Conservation (phyloP, 2,888 invertebrate species). For the Drosophila infuscata region DNA sequence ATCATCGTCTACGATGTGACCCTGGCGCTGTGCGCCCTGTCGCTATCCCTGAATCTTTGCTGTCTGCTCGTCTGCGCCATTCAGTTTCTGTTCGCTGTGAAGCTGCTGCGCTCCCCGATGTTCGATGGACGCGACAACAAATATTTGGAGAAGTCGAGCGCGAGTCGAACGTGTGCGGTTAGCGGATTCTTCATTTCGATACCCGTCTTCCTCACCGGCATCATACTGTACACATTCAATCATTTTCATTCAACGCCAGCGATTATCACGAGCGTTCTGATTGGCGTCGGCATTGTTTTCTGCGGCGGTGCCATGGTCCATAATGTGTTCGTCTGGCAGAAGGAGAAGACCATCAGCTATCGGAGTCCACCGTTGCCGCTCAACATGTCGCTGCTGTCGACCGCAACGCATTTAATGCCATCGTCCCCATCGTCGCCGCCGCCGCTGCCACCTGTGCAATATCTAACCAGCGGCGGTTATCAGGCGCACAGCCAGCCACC, state of each 20-base stretch:
- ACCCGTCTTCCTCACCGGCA: constrained; percentile 96
- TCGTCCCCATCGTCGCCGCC: constrained; percentile 26
- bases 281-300: constrained; percentile 96
- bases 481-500: constrained; percentile 41
- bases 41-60: constrained; percentile 94
- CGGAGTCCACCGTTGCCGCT: constrained; percentile 81
- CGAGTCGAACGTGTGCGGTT: constrained; percentile 95
- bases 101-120: constrained; percentile 94
- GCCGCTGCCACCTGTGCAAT: constrained; percentile 67
- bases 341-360: constrained; percentile 94
- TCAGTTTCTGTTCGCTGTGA: constrained; percentile 97
- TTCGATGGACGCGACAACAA: constrained; percentile 93
- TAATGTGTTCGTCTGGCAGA: constrained; percentile 97
- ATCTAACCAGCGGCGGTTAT: constrained; percentile 61
- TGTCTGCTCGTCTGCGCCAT: constrained; percentile 97
- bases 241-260: constrained; percentile 97
- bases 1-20: constrained; percentile 96
- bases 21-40: constrained; percentile 94
- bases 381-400: constrained; percentile 69
- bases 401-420: constrained; percentile 27
- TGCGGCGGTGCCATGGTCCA: constrained; percentile 97
- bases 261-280: constrained; percentile 94
- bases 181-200: constrained; percentile 97
- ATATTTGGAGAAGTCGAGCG: constrained; percentile 96
- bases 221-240: constrained; percentile 96